Evolutionary conservation across 2,888 invertebrate species (phyloP), one percentile per base, ranked within the genome.

Genomic region (Pantelozetes paolii): DNA sequence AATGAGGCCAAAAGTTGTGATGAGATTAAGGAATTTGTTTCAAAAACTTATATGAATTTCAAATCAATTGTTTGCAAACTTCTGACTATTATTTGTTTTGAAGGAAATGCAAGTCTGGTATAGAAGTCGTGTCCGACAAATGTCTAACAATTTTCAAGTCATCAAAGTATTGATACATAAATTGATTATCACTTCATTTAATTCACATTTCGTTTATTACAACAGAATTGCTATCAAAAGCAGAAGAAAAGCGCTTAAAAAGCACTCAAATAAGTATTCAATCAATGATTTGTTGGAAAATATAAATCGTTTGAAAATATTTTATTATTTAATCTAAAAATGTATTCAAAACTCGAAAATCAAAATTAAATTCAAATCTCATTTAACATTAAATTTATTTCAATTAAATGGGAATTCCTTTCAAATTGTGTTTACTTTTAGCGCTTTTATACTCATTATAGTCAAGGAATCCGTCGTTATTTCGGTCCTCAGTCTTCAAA

Each of bases 401-500:
- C 1, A 54, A 26, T 54, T 23, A 54, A 54, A 2, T 26, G 23
- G 20, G 2, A 45, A 54, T 23, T 23, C 54, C 26, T 23, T 54
- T 50, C 8, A 62, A 18, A 20, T 64, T 64, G 13, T 64, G 30
- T 28, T 42, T 72, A 9, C 18, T 62, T 62, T 57, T 72, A 11
- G 72, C 72, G n/a, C 57, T 45, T 57, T 36, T 40, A 42, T 62
- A 72, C 42, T 72, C 72, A 30, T 36, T 62, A 57, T 72, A 72
- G 20, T 72, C 72, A 9, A 72, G 62, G 36, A 59, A 72, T 42
- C 72, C 72, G 57, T 72, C 72, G 20, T 62, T 62, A 59, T 72
- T 72, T 20, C 15, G 9, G 28, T 72, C 72, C n/a, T 72, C 72
- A 15, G 54, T 45, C 11, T 40, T 23, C 26, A 72, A 28, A 11